Conservation (phyloP, 2,888 invertebrate genomes). For the Drosophila borealis region DNA sequence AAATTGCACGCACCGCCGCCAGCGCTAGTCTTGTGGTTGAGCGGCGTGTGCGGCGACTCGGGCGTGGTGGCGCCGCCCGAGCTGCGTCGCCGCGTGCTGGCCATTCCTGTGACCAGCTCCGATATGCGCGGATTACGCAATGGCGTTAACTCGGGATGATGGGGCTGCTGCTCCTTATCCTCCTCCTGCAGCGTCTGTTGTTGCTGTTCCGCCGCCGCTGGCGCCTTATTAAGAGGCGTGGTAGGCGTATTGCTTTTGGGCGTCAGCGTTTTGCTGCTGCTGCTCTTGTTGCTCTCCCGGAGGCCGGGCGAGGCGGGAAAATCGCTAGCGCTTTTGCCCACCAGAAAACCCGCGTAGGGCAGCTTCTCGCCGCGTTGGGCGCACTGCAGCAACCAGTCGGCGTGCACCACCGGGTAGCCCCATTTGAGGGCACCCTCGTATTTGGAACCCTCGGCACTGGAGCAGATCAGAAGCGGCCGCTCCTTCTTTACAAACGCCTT, state of each 20-base stretch:
- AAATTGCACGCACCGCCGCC: slow-evolving; percentile 52
- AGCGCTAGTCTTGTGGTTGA: slow-evolving; percentile 45
- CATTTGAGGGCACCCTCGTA: slow-evolving; percentile 93
- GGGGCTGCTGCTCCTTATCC: slow-evolving; percentile 39
- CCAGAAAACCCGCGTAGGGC: slow-evolving; percentile 86
- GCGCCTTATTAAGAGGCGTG: neutral
- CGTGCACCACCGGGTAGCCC: slow-evolving; percentile 91
- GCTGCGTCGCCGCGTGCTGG: slow-evolving; percentile 39
- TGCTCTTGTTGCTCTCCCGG: slow-evolving; percentile 27
- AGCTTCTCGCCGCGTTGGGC: slow-evolving; percentile 86
- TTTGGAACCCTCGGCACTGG: slow-evolving; percentile 91
- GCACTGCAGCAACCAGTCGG: slow-evolving; percentile 91
- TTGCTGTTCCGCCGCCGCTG: neutral
- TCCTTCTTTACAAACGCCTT: slow-evolving; percentile 89
- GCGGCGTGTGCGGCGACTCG: slow-evolving; percentile 83
- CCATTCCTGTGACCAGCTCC: slow-evolving; percentile 72
- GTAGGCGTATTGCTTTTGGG: neutral
- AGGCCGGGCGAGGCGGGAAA: slow-evolving; percentile 76
- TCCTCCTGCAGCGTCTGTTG: slow-evolving; percentile 30
- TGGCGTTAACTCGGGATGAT: slow-evolving; percentile 70
- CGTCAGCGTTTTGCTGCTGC: slow-evolving; percentile 21
- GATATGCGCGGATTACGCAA: slow-evolving; percentile 82
- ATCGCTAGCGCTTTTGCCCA: slow-evolving; percentile 86
- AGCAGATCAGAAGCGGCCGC: slow-evolving; percentile 93
- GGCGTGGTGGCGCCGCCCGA: slow-evolving; percentile 38